Conservation (phyloP, 2,797 vertebrate species). For the Cossypha heuglini region DNA sequence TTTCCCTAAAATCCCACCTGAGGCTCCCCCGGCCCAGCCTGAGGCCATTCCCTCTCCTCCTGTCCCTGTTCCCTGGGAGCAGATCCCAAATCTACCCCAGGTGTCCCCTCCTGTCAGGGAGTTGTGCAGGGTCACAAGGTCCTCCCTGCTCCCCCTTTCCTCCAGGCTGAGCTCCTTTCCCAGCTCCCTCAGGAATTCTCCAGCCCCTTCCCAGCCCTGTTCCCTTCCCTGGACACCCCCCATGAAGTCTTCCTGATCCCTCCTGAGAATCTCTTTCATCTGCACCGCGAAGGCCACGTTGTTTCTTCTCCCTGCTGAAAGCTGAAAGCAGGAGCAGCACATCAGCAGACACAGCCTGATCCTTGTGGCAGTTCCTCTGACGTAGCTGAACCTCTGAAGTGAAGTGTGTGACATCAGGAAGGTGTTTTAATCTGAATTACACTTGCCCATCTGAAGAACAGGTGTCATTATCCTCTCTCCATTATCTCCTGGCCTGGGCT, state of each 20-base stretch:
- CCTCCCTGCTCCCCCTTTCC: background rate
- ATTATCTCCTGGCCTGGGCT: slow-evolving; percentile 3
- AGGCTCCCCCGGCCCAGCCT: background rate
- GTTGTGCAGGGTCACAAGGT: background rate
- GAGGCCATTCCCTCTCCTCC: accelerated
- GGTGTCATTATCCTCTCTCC: background rate
- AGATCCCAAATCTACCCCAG: background rate
- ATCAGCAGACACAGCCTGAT: background rate
- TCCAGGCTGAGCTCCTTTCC: background rate
- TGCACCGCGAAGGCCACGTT: accelerated
- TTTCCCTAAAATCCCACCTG: background rate
- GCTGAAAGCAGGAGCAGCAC: background rate
- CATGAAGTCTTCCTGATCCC: background rate
- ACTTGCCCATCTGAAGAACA: background rate
- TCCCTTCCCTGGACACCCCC: background rate
- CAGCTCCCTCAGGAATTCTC: background rate
- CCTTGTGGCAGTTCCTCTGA: background rate
- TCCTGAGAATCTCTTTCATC: background rate
- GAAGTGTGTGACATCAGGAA: slow-evolving; percentile 30
- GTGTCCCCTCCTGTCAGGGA: background rate
- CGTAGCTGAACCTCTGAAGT: background rate
- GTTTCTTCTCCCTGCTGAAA: background rate
- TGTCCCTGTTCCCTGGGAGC: background rate
- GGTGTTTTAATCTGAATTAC: slow-evolving; percentile 32
- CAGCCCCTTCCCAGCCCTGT: accelerated